phyloP scores from a whole-genome alignment of 2,888 invertebrate species.

The Leucania comma region DNA sequence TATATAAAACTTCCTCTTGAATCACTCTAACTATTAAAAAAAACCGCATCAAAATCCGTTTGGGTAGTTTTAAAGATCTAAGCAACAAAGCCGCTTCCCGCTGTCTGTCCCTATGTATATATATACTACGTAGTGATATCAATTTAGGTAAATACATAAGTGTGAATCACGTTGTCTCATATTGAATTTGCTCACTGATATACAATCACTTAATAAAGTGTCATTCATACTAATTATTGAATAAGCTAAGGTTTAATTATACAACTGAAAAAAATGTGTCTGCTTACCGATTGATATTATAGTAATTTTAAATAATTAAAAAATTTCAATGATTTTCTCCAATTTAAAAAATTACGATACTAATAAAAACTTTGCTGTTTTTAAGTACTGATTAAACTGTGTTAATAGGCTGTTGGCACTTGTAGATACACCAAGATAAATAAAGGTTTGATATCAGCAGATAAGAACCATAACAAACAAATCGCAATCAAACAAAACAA shows the following conservation, averaged over 20 bases:
- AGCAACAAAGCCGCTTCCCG: too few species aligned
- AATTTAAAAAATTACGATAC: conserved; percentile 1
- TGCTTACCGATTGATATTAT: background rate
- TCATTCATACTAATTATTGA: conserved; percentile 36
- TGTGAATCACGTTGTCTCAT: conserved; percentile 37
- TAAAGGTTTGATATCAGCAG: conserved; percentile 51
- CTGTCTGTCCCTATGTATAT: too few species aligned
- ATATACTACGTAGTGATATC: too few species aligned
- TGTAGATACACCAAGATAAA: conserved; percentile 45
- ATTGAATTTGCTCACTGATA: conserved; percentile 37
- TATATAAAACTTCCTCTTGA: too few species aligned
- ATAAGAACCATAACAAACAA: conserved; percentile 56
- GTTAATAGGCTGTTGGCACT: conserved; percentile 51
- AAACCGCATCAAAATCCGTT: too few species aligned
- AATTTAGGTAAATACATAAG: conserved; percentile 27
- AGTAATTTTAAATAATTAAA: conserved; percentile 17
- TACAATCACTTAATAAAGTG: conserved; percentile 42
- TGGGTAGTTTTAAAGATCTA: too few species aligned
- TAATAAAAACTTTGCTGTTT: conserved; percentile 22
- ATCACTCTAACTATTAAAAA: too few species aligned
- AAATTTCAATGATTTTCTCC: conserved; percentile 11
- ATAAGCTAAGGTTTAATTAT: conserved; percentile 40
- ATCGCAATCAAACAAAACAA: conserved; percentile 52
- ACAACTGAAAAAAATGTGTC: conserved; percentile 11
- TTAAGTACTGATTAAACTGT: conserved; percentile 38